Conservation (phyloP, 2,888 invertebrate species). For the Myathropa florea region DNA sequence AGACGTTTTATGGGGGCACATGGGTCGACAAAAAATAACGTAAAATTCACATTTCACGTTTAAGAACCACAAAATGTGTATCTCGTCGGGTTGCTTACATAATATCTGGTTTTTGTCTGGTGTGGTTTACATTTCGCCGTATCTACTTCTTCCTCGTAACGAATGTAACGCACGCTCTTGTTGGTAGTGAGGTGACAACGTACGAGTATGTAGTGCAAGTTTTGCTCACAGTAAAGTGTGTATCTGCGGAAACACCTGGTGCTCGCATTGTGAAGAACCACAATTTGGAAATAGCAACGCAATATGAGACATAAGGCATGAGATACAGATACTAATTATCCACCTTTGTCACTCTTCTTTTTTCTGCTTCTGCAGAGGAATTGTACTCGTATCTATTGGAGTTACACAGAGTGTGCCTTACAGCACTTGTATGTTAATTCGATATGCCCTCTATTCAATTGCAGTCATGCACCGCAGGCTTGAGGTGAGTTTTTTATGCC, state of each 20-base stretch:
- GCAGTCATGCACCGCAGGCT: conserved; percentile 61
- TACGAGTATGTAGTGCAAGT: conserved; percentile 11
- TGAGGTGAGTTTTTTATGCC: conserved; percentile 33
- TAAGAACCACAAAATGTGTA: conserved; percentile 55
- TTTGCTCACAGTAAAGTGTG: too few species aligned
- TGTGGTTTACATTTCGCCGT: conserved; percentile 39
- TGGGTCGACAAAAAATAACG: not conserved
- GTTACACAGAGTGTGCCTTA: conserved; percentile 38
- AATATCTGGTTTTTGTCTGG: conserved; percentile 64
- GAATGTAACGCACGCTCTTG: not conserved
- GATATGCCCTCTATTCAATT: conserved; percentile 38
- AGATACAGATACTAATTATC: conserved; percentile 56
- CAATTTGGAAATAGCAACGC: conserved; percentile 45
- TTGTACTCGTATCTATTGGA: conserved; percentile 56
- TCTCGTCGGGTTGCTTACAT: conserved; percentile 43
- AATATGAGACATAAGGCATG: conserved; percentile 13
- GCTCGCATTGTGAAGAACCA: conserved; percentile 8
- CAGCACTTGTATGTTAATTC: conserved; percentile 36
- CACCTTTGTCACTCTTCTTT: conserved; percentile 38
- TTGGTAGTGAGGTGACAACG: not conserved
- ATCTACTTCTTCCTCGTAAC: not conserved
- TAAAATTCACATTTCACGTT: conserved; percentile 55
- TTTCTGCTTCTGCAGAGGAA: conserved; percentile 37
- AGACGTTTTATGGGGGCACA: not conserved
- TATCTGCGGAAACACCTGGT: conserved; percentile 3